Conservation (phyloP, 1,140 invertebrate genomes). For the Megalonaias nervosa region DNA sequence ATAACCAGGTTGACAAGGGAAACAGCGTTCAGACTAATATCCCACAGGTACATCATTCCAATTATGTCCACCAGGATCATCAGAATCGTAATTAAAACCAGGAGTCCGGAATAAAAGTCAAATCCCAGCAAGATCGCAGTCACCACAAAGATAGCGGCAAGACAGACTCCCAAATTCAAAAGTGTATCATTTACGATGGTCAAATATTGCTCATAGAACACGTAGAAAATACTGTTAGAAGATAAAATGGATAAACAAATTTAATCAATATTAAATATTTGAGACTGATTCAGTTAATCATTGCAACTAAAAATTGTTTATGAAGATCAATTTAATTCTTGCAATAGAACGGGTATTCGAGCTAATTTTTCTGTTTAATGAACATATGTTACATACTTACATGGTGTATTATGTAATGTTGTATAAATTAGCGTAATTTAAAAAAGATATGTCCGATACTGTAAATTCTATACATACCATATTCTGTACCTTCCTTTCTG, state of each 20-base stretch:
- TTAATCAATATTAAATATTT: too few species aligned
- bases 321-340: too few species aligned
- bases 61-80: slow-evolving; percentile 89
- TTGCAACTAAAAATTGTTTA: too few species aligned
- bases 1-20: slow-evolving; percentile 97
- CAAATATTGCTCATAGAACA: slow-evolving; percentile 96
- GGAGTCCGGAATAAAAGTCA: slow-evolving; percentile 83
- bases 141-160: slow-evolving; percentile 85
- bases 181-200: slow-evolving; percentile 87
- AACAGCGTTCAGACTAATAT: slow-evolving; percentile 90
- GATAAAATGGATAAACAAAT: slow-evolving; percentile 17
- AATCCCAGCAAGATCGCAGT: slow-evolving; percentile 88
- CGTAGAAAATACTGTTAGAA: slow-evolving; percentile 88
- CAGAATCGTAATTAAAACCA: slow-evolving; percentile 82
- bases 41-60: slow-evolving; percentile 93
- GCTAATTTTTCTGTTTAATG: too few species aligned
- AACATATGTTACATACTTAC: too few species aligned
- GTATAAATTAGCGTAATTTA: too few species aligned
- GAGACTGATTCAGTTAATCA: too few species aligned
- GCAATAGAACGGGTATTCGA: too few species aligned
- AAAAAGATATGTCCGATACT: too few species aligned
- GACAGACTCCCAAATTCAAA: slow-evolving; percentile 81
- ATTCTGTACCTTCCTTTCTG: too few species aligned
- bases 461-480: too few species aligned
- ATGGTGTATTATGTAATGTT: too few species aligned